These are phyloP conservation scores for Drosophila elegans DNA, from an alignment of 1,140 invertebrate species.

Conservation along the genomic window DNA sequence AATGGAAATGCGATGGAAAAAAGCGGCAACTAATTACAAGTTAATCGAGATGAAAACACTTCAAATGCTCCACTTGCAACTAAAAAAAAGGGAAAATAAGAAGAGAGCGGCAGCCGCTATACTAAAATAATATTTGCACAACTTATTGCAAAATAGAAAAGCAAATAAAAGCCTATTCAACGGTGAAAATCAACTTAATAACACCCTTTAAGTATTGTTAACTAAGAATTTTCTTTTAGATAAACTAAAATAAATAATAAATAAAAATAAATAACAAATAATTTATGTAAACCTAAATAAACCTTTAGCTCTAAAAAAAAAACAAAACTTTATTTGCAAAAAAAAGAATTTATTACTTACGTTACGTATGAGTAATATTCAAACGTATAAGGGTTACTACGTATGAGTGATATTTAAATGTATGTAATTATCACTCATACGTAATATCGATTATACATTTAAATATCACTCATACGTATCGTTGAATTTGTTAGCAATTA, in stretches of 20 bases:
- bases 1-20: neutral
- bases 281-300: too few relatives aligned
- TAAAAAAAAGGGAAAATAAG: slow-evolving; percentile 1
- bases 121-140: slow-evolving; percentile 47
- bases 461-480: neutral
- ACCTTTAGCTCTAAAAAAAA: too few relatives aligned
- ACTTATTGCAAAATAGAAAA: slow-evolving; percentile 46
- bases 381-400: neutral
- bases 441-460: too few relatives aligned
- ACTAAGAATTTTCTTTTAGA: too few relatives aligned
- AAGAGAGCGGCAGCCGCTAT: neutral
- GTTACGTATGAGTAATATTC: too few relatives aligned
- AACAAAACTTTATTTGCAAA: too few relatives aligned
- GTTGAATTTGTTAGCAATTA: too few relatives aligned
- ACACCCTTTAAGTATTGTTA: neutral
- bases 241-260: too few relatives aligned
- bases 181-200: neutral
- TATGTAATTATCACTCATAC: neutral
- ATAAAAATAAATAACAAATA: too few relatives aligned
- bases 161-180: neutral
- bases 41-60: slow-evolving; percentile 40
- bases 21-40: slow-evolving; percentile 32
- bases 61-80: slow-evolving; percentile 1
- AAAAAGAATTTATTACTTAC: too few relatives aligned
- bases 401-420: too few relatives aligned